A percentile compares a stretch with the other conserved stretches of the same genome.
These are phyloP conservation scores for Habrosyne pyritoides DNA, from an alignment of 2,888 invertebrate genomes.

Conservation along the genomic window DNA sequence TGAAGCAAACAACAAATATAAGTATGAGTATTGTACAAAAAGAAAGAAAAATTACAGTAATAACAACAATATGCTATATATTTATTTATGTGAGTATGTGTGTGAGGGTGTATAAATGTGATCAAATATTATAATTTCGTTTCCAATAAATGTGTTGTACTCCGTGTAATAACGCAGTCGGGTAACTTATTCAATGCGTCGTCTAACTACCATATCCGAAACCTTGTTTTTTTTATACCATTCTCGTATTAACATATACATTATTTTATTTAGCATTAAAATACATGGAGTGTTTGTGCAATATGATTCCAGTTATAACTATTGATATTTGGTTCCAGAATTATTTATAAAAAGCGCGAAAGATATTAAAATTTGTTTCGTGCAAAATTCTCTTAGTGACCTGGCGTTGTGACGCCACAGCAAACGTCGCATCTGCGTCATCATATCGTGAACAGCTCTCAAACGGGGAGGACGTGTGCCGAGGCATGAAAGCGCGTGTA, in stretches of 20 bases:
- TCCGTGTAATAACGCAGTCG: neutral
- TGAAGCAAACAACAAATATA: too few species aligned
- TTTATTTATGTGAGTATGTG: too few species aligned
- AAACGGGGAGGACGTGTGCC: slow-evolving; percentile 69
- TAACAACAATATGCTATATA: too few species aligned
- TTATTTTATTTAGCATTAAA: too few species aligned
- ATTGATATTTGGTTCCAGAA: neutral
- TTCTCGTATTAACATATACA: neutral
- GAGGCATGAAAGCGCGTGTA: slow-evolving; percentile 54
- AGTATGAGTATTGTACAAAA: too few species aligned
- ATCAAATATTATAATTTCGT: too few species aligned
- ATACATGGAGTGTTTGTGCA: slow-evolving; percentile 23
- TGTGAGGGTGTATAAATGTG: too few species aligned
- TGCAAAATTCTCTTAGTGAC: slow-evolving; percentile 45
- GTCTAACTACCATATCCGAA: neutral
- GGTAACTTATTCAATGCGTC: neutral
- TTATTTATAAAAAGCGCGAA: neutral
- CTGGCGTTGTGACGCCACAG: slow-evolving; percentile 68
- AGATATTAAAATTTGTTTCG: slow-evolving; percentile 36
- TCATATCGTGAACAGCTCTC: slow-evolving; percentile 71
- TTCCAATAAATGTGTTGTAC: neutral
- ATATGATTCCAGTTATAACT: neutral
- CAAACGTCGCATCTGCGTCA: slow-evolving; percentile 73
- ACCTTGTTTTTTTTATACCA: neutral
- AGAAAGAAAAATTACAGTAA: too few species aligned